These are phyloP conservation scores for Drosophila busckii DNA, from an alignment of 1,140 invertebrate genomes.

Conservation along the genomic window DNA sequence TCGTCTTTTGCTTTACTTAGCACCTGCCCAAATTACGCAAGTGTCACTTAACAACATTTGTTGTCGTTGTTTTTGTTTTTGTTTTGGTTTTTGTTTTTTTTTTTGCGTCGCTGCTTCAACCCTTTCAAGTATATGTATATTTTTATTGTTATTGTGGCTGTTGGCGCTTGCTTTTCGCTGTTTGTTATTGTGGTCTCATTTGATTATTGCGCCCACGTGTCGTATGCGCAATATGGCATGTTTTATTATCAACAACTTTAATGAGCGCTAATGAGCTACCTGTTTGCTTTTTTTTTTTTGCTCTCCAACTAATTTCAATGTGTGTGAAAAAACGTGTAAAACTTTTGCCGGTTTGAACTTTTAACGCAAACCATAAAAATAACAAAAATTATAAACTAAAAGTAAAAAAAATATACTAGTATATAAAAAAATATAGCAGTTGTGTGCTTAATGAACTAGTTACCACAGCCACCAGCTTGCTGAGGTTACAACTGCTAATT, in stretches of 20 bases:
- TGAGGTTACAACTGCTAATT: slow-evolving; percentile 48
- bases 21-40: slow-evolving; percentile 69
- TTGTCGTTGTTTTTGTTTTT: slow-evolving; percentile 31
- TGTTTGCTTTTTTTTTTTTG: slow-evolving; percentile 13
- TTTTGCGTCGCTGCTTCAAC: too few relatives aligned
- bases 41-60: slow-evolving; percentile 46
- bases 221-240: slow-evolving; percentile 43
- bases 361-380: slow-evolving; percentile 15
- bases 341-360: slow-evolving; percentile 31
- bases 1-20: slow-evolving; percentile 37
- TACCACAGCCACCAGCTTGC: slow-evolving; percentile 38
- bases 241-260: slow-evolving; percentile 18
- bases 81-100: too few relatives aligned
- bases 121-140: too few relatives aligned
- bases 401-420: not conserved
- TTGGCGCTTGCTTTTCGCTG: too few relatives aligned
- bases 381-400: not conserved
- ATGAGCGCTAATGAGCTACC: slow-evolving; percentile 48
- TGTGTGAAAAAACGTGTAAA: slow-evolving; percentile 37
- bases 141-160: too few relatives aligned
- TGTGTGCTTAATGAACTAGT: slow-evolving; percentile 50
- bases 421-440: slow-evolving; percentile 19
- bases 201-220: slow-evolving; percentile 22
- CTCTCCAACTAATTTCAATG: slow-evolving; percentile 46
- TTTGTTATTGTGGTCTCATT: slow-evolving; percentile 25